Evolutionary conservation across 92 coral and sea anemone genomes (phyloP).

Genomic region (Palythoa heliodiscus): DNA sequence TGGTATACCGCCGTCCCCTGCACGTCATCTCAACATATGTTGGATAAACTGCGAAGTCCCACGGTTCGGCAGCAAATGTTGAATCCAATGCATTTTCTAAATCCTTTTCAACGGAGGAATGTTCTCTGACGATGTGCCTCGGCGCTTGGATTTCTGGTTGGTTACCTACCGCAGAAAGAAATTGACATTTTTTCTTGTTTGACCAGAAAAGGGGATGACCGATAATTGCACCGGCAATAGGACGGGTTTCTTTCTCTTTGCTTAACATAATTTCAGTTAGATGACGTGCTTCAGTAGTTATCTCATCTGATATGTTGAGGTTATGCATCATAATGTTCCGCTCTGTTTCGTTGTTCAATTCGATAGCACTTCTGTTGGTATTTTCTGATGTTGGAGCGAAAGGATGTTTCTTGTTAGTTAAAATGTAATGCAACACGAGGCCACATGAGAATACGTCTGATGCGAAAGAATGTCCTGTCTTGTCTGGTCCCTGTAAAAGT

Average conservation of each 20-base stretch:
- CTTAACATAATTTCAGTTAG: slow-evolving; percentile 4
- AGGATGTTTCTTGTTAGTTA: slow-evolving; percentile 24
- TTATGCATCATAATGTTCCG: slow-evolving; percentile 27
- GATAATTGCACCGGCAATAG: not conserved
- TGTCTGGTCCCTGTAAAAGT: slow-evolving; percentile 11
- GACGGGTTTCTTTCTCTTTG: slow-evolving; percentile 1
- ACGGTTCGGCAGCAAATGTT: not conserved
- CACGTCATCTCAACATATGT: slow-evolving; percentile 37
- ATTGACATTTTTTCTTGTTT: slow-evolving; percentile 16
- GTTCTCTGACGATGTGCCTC: not conserved
- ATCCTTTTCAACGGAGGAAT: slow-evolving; percentile 6
- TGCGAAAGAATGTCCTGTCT: not conserved
- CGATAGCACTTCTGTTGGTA: not conserved
- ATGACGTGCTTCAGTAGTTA: slow-evolving; percentile 20
- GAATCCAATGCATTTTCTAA: slow-evolving; percentile 17
- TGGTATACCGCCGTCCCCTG: slow-evolving; percentile 35
- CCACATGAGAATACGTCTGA: slow-evolving; percentile 38
- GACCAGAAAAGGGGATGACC: slow-evolving; percentile 31
- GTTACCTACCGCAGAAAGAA: slow-evolving; percentile 38
- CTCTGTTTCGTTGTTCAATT: slow-evolving; percentile 33
- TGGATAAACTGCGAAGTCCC: not conserved
- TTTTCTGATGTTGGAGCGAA: not conserved
- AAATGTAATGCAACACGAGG: slow-evolving; percentile 31
- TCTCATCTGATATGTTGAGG: not conserved
- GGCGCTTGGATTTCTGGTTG: slow-evolving; percentile 29